A percentile compares a stretch with the other conserved stretches of the same genome.
phyloP scores from a whole-genome alignment of 2,888 invertebrate genomes.

The Chelonus formosanus region DNA sequence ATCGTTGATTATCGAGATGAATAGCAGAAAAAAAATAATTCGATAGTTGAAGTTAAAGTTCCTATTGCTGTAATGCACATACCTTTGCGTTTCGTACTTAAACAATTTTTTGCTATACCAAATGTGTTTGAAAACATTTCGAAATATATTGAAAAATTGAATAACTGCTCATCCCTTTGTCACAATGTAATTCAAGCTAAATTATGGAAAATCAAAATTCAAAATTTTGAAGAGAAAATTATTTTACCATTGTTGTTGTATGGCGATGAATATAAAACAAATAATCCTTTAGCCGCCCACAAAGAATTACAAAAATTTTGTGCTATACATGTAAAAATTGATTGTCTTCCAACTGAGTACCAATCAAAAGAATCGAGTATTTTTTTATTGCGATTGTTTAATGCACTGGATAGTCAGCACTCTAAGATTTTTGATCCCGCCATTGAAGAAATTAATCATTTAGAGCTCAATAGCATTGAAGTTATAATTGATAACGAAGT shows the following conservation, averaged over 20 bases:
- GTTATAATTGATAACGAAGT: not conserved
- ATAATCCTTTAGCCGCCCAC: not conserved
- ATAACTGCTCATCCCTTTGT: no score
- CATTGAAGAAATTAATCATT: not conserved
- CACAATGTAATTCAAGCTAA: no score
- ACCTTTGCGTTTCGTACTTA: no score
- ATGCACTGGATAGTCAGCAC: not conserved
- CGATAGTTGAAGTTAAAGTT: no score
- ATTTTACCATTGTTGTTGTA: not conserved
- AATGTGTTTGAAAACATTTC: no score
- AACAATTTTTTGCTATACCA: no score
- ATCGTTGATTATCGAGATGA: no score
- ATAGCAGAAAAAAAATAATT: no score
- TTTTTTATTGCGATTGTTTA: not conserved
- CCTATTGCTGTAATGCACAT: no score
- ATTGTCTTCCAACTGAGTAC: not conserved
- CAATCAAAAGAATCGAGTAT: not conserved
- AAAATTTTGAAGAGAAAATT: no score
- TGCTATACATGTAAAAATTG: not conserved
- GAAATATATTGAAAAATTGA: no score
- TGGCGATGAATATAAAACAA: not conserved
- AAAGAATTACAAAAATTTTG: not conserved
- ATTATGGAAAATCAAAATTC: no score
- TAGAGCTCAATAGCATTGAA: not conserved
- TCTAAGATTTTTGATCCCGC: not conserved